Conservation (phyloP, 2,888 invertebrate species). For the Agrilus biguttatus region DNA sequence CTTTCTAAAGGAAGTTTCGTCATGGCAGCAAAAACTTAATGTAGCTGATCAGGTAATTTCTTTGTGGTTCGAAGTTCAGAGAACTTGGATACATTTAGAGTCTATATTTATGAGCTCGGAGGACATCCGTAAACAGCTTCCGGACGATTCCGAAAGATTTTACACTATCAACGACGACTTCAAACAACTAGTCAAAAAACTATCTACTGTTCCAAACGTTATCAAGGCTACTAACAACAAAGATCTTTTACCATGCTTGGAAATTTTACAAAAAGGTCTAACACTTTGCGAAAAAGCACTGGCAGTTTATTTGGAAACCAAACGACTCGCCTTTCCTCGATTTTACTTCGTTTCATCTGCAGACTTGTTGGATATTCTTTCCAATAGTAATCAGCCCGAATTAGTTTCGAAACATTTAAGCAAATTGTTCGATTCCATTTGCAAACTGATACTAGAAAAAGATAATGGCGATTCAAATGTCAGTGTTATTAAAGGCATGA, state of each 20-base stretch:
- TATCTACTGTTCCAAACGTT: slow-evolving; percentile 75
- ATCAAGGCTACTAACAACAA: slow-evolving; percentile 80
- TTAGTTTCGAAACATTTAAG: slow-evolving; percentile 82
- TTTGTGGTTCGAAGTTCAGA: slow-evolving; percentile 90
- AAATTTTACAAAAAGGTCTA: slow-evolving; percentile 69
- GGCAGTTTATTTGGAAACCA: slow-evolving; percentile 93
- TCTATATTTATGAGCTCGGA: slow-evolving; percentile 97
- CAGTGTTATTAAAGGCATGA: slow-evolving; percentile 66
- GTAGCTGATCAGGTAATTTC: slow-evolving; percentile 89
- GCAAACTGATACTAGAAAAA: slow-evolving; percentile 59
- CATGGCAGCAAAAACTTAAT: slow-evolving; percentile 85
- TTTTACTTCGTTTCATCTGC: slow-evolving; percentile 97
- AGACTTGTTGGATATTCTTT: slow-evolving; percentile 84
- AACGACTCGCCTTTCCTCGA: slow-evolving; percentile 85
- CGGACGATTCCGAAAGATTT: slow-evolving; percentile 85
- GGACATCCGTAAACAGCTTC: slow-evolving; percentile 87
- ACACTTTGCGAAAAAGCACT: slow-evolving; percentile 91
- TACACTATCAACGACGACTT: slow-evolving; percentile 84
- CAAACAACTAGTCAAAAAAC: slow-evolving; percentile 63
- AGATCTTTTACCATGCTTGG: slow-evolving; percentile 66
- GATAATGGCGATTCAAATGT: slow-evolving; percentile 40
- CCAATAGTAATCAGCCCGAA: slow-evolving; percentile 88
- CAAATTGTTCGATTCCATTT: slow-evolving; percentile 91
- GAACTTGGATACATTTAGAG: slow-evolving; percentile 94
- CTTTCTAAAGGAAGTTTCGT: slow-evolving; percentile 86